A percentile compares a stretch with the other conserved stretches of the same genome.
Conservation (phyloP, 2,888 invertebrate species). For the Apoderus coryli region DNA sequence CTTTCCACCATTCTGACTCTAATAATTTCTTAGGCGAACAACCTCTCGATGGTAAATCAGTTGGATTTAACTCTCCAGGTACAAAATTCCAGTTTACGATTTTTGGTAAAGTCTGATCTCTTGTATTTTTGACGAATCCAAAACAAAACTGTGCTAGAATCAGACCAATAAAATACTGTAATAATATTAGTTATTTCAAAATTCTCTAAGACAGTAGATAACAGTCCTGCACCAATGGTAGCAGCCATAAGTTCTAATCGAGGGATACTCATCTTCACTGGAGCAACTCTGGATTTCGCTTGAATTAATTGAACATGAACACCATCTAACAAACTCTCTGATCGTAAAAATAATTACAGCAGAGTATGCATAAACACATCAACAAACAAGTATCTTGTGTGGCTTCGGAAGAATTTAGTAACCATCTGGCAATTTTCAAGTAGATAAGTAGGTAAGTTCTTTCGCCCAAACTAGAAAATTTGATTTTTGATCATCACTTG, state of each 20-base stretch:
- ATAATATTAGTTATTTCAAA: slow-evolving; percentile 1
- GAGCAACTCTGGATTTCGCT: slow-evolving; percentile 1
- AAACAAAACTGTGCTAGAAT: background rate
- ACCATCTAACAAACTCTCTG: no score
- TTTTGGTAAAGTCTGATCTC: no score
- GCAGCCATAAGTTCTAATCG: slow-evolving; percentile 1
- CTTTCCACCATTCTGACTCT: background rate
- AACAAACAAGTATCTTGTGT: no score
- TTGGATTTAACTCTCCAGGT: slow-evolving; percentile 1
- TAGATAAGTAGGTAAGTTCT: no score
- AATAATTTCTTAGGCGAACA: slow-evolving; percentile 1
- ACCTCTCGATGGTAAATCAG: background rate
- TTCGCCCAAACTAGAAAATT: no score
- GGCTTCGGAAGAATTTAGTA: no score
- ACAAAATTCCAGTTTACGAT: no score
- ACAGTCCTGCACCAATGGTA: background rate
- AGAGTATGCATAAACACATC: no score
- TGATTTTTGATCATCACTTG: no score
- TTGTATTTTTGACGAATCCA: background rate
- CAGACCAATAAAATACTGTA: background rate
- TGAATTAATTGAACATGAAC: no score
- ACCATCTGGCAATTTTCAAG: no score
- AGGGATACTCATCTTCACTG: background rate
- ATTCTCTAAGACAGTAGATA: background rate
- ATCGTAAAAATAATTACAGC: no score